Percentiles rank a stretch among this genome's conserved stretches.
These are phyloP conservation scores for Sebastes nivosus DNA, from an alignment of 2,797 vertebrate genomes.

Conservation along the genomic window DNA sequence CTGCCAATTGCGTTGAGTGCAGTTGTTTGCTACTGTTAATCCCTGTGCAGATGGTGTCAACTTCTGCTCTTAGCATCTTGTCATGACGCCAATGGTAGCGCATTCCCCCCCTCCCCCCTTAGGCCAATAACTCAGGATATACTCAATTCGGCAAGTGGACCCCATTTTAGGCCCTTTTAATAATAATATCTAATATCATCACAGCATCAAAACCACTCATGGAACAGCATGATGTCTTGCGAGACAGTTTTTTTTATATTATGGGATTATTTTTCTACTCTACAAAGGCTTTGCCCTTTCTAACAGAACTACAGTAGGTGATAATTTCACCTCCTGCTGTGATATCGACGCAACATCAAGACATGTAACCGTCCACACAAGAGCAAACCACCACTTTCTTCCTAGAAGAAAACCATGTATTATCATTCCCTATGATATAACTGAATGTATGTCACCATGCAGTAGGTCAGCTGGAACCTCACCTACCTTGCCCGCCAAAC, in stretches of 20 bases:
- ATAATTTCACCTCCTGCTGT: neutral
- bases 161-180: neutral
- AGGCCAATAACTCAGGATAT: too few species aligned
- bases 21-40: neutral
- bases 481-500: neutral
- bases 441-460: neutral
- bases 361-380: neutral
- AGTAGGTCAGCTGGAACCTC: slow-evolving; percentile 8
- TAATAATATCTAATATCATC: neutral
- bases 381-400: neutral
- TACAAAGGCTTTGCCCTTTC: neutral
- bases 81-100: fast-evolving
- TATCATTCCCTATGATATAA: neutral
- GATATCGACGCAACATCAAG: neutral
- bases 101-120: neutral
- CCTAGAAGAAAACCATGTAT: neutral
- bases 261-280: neutral
- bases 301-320: neutral
- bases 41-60: neutral
- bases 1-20: neutral
- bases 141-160: neutral
- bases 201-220: neutral
- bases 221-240: neutral
- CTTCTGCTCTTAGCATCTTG: neutral
- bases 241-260: neutral